Percentiles rank a stretch among this genome's conserved stretches.
Evolutionary conservation across 1,140 invertebrate species (phyloP).

Genomic region (Campodea augens): DNA sequence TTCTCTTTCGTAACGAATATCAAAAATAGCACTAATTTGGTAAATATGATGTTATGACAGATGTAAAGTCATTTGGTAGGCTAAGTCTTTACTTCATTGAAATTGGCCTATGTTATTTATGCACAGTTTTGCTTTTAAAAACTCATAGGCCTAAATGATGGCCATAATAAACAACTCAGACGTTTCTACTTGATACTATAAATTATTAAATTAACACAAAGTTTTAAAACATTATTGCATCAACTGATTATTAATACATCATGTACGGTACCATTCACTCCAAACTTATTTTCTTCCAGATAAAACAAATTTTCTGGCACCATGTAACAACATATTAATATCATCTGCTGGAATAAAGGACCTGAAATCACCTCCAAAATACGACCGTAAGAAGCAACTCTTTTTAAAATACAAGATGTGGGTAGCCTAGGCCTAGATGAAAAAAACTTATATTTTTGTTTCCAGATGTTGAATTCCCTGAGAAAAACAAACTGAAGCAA

Average conservation of each 20-base stretch:
- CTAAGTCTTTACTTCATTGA: no score
- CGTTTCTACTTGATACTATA: no score
- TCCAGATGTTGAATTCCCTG: conserved; percentile 52
- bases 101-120: no score
- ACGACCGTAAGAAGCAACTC: conserved; percentile 29
- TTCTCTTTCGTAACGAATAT: no score
- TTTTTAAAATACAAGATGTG: conserved; percentile 7
- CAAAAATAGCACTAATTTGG: no score
- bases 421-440: conserved; percentile 11
- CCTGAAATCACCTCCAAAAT: conserved; percentile 35
- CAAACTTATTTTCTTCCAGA: not conserved
- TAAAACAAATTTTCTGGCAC: not conserved
- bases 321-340: conserved; percentile 16
- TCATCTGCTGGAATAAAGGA: conserved; percentile 36
- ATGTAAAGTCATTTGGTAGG: no score
- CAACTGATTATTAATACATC: not conserved
- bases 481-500: conserved; percentile 41
- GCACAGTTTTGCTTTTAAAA: no score
- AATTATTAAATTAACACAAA: not conserved
- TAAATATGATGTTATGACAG: no score
- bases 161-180: no score
- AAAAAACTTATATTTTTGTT: conserved; percentile 10
- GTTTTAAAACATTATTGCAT: not conserved
- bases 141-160: no score
- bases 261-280: not conserved